These are phyloP conservation scores for Apocrypta bakeri DNA, from an alignment of 1,140 invertebrate species.

Conservation along the genomic window DNA sequence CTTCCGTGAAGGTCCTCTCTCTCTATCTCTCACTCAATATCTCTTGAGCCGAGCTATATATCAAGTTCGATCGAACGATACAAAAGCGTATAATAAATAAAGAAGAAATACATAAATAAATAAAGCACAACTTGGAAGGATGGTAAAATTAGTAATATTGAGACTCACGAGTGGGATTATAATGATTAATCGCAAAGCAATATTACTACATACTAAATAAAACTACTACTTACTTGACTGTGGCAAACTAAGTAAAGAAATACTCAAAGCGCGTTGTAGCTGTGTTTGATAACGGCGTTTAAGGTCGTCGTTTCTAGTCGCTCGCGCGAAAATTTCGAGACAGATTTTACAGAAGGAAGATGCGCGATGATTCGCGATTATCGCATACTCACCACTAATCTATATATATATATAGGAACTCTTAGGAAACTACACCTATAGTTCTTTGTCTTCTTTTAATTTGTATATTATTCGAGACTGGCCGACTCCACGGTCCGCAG, in stretches of 20 bases:
- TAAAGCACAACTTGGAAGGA: not conserved
- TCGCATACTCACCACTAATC: conserved; percentile 19
- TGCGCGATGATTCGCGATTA: conserved; percentile 12
- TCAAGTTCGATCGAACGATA: conserved; percentile 25
- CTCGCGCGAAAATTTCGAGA: not conserved
- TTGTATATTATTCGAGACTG: not conserved
- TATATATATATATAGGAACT: conserved; percentile 1
- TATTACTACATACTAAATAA: conserved; percentile 10
- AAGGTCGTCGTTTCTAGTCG: conserved; percentile 45
- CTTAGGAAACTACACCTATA: not conserved
- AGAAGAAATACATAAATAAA: not conserved
- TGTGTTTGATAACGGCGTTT: not conserved
- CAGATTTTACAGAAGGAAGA: not conserved
- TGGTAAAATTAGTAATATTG: conserved; percentile 44
- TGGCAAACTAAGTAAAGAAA: conserved; percentile 25
- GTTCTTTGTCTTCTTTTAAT: conserved; percentile 11
- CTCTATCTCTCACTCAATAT: not conserved
- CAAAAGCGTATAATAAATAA: too few relatives aligned
- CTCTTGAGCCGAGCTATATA: not conserved
- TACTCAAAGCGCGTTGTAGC: conserved; percentile 29
- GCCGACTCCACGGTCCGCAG: not conserved
- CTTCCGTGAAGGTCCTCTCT: conserved; percentile 43
- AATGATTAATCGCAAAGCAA: conserved; percentile 31
- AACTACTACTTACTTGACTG: conserved; percentile 11
- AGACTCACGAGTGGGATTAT: not conserved